Evolutionary conservation across 1,140 invertebrate species (phyloP), one percentile per base, ranked within the genome.

Genomic region (Drosophila gunungcola): DNA sequence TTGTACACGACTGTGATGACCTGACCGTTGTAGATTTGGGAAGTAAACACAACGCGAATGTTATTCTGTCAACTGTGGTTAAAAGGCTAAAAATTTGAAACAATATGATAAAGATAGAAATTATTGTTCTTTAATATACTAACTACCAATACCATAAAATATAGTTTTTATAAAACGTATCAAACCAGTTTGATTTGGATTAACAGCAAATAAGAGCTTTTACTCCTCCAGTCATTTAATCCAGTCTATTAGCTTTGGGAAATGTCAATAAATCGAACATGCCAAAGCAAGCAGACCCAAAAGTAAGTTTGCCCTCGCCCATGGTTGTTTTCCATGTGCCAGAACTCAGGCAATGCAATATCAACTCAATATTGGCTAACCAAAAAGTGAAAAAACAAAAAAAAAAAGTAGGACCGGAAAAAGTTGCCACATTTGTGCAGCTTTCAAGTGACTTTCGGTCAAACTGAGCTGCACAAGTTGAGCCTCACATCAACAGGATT

Each of bases 361-460:
- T 41, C 68, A 39, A 73, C 56, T 73, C 56, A 62, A 72, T 73
- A 73, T 72, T 73, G 69, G 53, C 54, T 60, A 73, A 73, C 69
- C 68, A 16, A 52, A 72, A 48, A 43, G 16, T 21, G 16, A 41
- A 53, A 16, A 53, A 16, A 12, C 3, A 11, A 27, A n/a, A 27
- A 48, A n/a, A 29, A n/a, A n/a, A 29, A 27, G n/a, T 9, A 27
- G 5, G 13, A 9, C 11, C 6, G 32, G 36, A 45, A 70, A 60
- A 61, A 73, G 55, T 72, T 72, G 36, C 12, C 25, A 45, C 32
- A 53, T 46, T 68, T 68, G 49, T 39, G 39, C 25, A 73, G 55
- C 29, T 69, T 46, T 48, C 54, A 11, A 57, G 43, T 57, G 42
- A 65, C 34, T 48, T 46, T 72, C 13, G 43, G 25, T 16, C 58